Evolutionary conservation across 2,113 vertebrate genomes (phyloP), one percentile per base, ranked within the genome.

Genomic region (Actinemys pallida): DNA sequence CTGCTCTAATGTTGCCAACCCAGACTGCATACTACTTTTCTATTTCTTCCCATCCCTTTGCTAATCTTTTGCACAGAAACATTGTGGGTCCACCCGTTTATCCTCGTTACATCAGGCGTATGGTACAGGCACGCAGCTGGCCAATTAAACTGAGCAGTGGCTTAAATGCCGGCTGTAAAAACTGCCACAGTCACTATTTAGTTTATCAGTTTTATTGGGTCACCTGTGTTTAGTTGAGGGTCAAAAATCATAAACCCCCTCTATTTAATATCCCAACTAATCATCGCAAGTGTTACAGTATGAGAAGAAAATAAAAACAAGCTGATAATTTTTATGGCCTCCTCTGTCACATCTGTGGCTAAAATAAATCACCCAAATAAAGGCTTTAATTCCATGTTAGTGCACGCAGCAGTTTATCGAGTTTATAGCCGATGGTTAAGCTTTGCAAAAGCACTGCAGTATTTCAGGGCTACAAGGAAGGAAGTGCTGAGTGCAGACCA

Each of bases 401-500:
- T 83, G 85, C 57, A 59, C 83, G 56, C 47, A 92, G 87, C 84
- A 81, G 83, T 86, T 96, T 93, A 85, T 80, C 89, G 89, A 94
- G 86, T 95, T 95, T 90, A 92, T 89, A 49, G 93, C 88, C 80
- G 69, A 81, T 42, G 62, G 90, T 91, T 94, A 91, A 90, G 84
- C 86, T 95, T 91, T 84, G 82, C 39, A 4, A 91, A 93, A 22
- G 8, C 82, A 87, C 81, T 84, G 87, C 90, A 95, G 96, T 97
- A 95, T 96, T 98, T 98, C 98, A 96, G 97, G 50, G 84, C 93
- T 94, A 62, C 79, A 88, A 92, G 42, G 80, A 92, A 94, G 88
- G 86, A 96, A 98, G 84, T 97, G 97, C 98, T 96, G 95, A 98
- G 87, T 83, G 85, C 86, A 97, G 98, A 98, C 95, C 95, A 95